Conservation (phyloP, 2,113 vertebrate species). For the Chelonoidis abingdonii region DNA sequence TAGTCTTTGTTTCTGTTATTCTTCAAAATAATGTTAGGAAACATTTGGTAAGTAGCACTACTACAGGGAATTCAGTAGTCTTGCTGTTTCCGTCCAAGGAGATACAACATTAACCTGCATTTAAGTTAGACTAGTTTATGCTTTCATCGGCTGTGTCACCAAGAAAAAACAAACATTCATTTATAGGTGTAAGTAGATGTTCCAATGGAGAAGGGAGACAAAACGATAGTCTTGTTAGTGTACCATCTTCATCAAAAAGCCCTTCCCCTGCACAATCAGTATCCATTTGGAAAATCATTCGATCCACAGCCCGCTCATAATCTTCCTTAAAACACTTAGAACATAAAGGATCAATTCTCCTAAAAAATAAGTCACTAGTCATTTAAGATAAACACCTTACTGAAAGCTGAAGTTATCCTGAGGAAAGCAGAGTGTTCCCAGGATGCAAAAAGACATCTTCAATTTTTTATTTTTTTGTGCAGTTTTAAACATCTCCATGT, state of each 20-base stretch:
- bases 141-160: slow-evolving; percentile 1
- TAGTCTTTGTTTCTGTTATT: too few species aligned
- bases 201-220: background rate
- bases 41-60: too few species aligned
- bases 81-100: background rate
- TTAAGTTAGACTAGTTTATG: background rate
- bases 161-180: background rate
- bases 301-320: slow-evolving; percentile 34
- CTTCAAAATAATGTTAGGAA: too few species aligned
- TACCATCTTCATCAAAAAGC: slow-evolving; percentile 56
- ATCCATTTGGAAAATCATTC: slow-evolving; percentile 63
- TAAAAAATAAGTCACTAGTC: slow-evolving; percentile 65
- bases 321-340: slow-evolving; percentile 62
- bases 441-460: slow-evolving; percentile 48
- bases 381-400: slow-evolving; percentile 71
- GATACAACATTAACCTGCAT: background rate
- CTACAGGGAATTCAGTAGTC: background rate
- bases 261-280: slow-evolving; percentile 57
- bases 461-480: background rate
- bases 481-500: slow-evolving; percentile 30
- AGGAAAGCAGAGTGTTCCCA: slow-evolving; percentile 60
- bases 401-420: slow-evolving; percentile 66
- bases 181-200: slow-evolving; percentile 44
- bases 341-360: slow-evolving; percentile 65
- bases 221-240: slow-evolving; percentile 37